These are phyloP conservation scores for Gymnothorax reevesii DNA, from an alignment of 2,797 vertebrate genomes.

Conservation along the genomic window DNA sequence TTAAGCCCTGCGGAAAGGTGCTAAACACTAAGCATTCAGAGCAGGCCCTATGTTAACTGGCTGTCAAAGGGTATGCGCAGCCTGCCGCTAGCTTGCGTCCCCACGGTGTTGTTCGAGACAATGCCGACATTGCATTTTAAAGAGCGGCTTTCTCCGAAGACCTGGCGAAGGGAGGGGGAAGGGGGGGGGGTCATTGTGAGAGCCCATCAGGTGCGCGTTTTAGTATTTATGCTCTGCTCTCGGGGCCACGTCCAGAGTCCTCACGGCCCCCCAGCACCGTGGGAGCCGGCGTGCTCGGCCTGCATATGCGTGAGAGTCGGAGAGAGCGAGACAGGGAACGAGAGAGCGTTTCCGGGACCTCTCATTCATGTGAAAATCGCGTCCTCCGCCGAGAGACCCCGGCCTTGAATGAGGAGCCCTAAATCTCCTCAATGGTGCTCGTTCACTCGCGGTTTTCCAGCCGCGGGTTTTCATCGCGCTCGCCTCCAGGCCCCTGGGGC, in stretches of 20 bases:
- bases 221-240: not conserved
- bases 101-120: conserved; percentile 11
- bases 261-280: not conserved
- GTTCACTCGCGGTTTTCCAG: not conserved
- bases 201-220: not conserved
- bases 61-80: conserved; percentile 9
- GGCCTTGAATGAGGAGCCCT: conserved; percentile 3
- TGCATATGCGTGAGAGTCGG: not conserved
- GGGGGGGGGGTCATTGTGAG: not conserved
- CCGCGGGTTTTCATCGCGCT: not conserved
- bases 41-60: conserved; percentile 8
- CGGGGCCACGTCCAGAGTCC: not conserved
- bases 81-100: not conserved
- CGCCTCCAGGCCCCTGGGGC: not conserved
- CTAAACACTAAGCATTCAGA: conserved; percentile 16
- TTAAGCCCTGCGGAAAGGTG: not conserved
- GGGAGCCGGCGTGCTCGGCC: not conserved
- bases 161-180: too few relatives aligned
- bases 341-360: not conserved
- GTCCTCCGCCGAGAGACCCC: not conserved
- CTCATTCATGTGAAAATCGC: conserved; percentile 4
- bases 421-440: conserved; percentile 3
- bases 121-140: conserved; percentile 10
- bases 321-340: not conserved
- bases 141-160: not conserved